Evolutionary conservation across 2,113 vertebrate genomes (phyloP).

Genomic region (Halcyon malimbica): DNA sequence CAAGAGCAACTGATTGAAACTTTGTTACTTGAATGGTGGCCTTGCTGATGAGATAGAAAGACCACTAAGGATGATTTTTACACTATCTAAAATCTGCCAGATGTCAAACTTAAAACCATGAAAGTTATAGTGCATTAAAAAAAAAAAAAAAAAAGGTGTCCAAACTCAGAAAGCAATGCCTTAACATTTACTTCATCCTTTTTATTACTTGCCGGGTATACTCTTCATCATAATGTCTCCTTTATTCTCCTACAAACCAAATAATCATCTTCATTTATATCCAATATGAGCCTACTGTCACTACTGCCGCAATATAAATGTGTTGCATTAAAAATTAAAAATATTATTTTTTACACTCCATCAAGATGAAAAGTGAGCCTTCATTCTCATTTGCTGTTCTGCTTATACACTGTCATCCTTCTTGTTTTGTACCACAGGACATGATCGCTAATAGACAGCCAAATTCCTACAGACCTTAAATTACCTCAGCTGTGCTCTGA

Average conservation of each 20-base stretch:
- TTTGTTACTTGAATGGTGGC: conserved; percentile 66
- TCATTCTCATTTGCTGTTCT: conserved; percentile 27
- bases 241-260: conserved; percentile 48
- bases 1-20: conserved; percentile 71
- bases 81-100: conserved; percentile 53
- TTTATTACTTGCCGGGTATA: conserved; percentile 17
- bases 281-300: conserved; percentile 26
- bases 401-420: conserved; percentile 35
- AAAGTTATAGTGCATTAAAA: conserved; percentile 34
- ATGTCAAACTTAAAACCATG: conserved; percentile 59
- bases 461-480: conserved; percentile 50
- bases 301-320: conserved; percentile 64
- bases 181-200: conserved; percentile 3
- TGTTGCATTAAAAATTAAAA: conserved; percentile 80
- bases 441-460: conserved; percentile 37
- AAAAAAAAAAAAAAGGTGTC: not conserved
- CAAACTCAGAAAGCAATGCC: conserved; percentile 38
- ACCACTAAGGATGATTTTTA: conserved; percentile 68
- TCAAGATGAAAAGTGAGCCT: conserved; percentile 73
- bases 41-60: conserved; percentile 69
- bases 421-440: conserved; percentile 17
- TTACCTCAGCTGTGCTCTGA: conserved; percentile 47
- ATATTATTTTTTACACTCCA: conserved; percentile 72
- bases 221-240: conserved; percentile 56
- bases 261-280: conserved; percentile 66